Base-by-base conservation (phyloP, 1,140 invertebrate genomes). In the Bacillus rossius region DNA sequence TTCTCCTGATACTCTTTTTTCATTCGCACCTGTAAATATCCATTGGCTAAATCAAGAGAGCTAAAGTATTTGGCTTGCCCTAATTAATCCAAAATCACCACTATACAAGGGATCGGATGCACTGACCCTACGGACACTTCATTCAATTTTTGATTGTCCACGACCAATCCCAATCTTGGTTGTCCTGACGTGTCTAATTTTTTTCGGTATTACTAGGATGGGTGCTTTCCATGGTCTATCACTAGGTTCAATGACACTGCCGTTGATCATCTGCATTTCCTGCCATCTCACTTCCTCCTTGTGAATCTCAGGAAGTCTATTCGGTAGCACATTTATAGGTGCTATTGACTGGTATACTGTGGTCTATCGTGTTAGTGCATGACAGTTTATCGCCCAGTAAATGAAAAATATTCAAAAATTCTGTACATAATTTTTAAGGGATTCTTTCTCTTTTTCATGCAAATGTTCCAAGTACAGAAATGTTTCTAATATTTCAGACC, bases 21-120 rank as follows among this genome's bases (percentile, higher is more conserved):
- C 7, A 66, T 55, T 10, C 49, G 56, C 0, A 75, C 67, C 40
- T 57, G 55, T 10, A 40, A 49, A 20, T 57, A 57, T 13, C 55
- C 55, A 20, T 23, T 57, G 2, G 43, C 45, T 10, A 26, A 49
- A 38, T 57, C 55, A 0, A 57, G 14, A 1, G 55, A 16, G 1
- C 26, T 20, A 8, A 57, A 34, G 34, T 48, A 57, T 14, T 37
- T 26, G 10, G 55, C 43, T n/a, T 23, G 29, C 1, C 45, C 45
- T 3, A 57, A 3, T 49, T 22, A 22, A 8, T 57, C 55, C 3
- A 14, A 49, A 17, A 62, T 65, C 10, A 71, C 67, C 41, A 72
- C 70, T n/a, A 79, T 74, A 13, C 67, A 60, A 5, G 76, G 75
- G 2, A 79, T 50, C 1, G 77, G 77, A 62, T 65, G 76, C 20